Percentiles rank a stretch among this genome's conserved stretches.
Evolutionary conservation across 2,797 vertebrate species (phyloP).

Genomic region (Gouania willdenowi): DNA sequence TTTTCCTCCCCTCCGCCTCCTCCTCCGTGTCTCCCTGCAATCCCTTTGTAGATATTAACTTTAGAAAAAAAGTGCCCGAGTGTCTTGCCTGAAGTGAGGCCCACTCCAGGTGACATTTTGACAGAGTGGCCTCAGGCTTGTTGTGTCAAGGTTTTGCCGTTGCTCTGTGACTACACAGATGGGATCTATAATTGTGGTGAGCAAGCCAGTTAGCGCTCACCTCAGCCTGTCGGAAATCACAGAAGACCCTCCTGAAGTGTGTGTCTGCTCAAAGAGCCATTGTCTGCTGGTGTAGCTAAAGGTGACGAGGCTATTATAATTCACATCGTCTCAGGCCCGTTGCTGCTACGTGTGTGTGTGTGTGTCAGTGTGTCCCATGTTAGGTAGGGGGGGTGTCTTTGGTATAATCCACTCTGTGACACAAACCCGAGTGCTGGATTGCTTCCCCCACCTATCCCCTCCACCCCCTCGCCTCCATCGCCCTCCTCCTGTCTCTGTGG

Average conservation of each 20-base stretch:
- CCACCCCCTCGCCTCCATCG: constrained; percentile 31
- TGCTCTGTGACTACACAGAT: constrained; percentile 48
- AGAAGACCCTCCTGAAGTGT: constrained; percentile 58
- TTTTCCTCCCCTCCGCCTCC: constrained; percentile 5
- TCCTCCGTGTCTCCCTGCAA: constrained; percentile 9
- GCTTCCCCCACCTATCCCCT: constrained; percentile 7
- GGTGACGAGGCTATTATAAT: constrained; percentile 70
- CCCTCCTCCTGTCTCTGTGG: constrained; percentile 39
- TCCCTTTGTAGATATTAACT: constrained; percentile 55
- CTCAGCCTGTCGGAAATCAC: constrained; percentile 46
- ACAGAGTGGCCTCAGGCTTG: constrained; percentile 57
- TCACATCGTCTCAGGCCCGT: constrained; percentile 45
- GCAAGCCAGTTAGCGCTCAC: constrained; percentile 59
- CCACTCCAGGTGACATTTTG: constrained; percentile 63
- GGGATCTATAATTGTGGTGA: constrained; percentile 63
- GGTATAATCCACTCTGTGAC: constrained; percentile 67
- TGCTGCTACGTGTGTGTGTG: constrained; percentile 3
- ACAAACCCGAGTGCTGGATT: constrained; percentile 48
- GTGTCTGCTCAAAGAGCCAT: constrained; percentile 61
- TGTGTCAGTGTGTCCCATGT: constrained; percentile 17
- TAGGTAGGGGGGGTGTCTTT: constrained; percentile 54
- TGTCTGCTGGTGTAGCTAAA: constrained; percentile 67
- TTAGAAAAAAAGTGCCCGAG: constrained; percentile 40
- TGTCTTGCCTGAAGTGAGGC: constrained; percentile 52
- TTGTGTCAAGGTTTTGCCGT: constrained; percentile 44